Evolutionary conservation across 1,140 invertebrate species (phyloP).

Genomic region (Drosophila watanabei): DNA sequence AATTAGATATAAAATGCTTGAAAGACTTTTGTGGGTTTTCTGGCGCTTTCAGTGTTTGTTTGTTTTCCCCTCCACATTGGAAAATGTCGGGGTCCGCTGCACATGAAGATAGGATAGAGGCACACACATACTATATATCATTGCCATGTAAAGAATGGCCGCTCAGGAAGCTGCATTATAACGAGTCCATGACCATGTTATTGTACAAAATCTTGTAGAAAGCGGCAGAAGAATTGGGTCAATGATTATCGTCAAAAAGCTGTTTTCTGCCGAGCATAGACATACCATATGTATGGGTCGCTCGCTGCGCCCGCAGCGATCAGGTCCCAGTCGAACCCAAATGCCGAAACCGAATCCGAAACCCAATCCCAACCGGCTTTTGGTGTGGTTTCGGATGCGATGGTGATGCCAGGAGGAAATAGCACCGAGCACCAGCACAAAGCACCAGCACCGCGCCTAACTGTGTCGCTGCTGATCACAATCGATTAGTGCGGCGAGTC

Average conservation of each 20-base stretch:
- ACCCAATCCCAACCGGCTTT: slow-evolving; percentile 33
- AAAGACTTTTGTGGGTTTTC: slow-evolving; percentile 34
- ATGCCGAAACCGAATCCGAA: slow-evolving; percentile 19
- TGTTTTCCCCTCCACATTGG: slow-evolving; percentile 17
- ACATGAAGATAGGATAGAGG: slow-evolving; percentile 26
- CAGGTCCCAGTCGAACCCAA: slow-evolving; percentile 28
- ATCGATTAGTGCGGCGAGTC: slow-evolving; percentile 47
- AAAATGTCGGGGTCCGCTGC: slow-evolving; percentile 35
- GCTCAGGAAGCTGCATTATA: slow-evolving; percentile 55
- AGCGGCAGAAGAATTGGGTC: slow-evolving; percentile 63
- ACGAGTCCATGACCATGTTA: slow-evolving; percentile 64
- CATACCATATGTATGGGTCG: slow-evolving; percentile 35
- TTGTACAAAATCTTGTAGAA: slow-evolving; percentile 63
- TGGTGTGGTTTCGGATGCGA: slow-evolving; percentile 21
- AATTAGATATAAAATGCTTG: slow-evolving; percentile 50
- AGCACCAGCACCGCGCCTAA: slow-evolving; percentile 30
- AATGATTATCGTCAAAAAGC: slow-evolving; percentile 63
- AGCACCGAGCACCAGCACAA: slow-evolving; percentile 15
- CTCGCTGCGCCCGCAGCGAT: slow-evolving; percentile 44
- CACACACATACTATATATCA: slow-evolving; percentile 16
- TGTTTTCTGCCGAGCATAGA: slow-evolving; percentile 52
- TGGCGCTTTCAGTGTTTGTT: slow-evolving; percentile 5
- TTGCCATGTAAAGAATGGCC: slow-evolving; percentile 49
- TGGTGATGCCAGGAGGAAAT: slow-evolving; percentile 39
- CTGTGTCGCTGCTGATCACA: slow-evolving; percentile 46